These are phyloP conservation scores for Paraplagusia blochii DNA, from an alignment of 2,113 vertebrate species.

Conservation along the genomic window DNA sequence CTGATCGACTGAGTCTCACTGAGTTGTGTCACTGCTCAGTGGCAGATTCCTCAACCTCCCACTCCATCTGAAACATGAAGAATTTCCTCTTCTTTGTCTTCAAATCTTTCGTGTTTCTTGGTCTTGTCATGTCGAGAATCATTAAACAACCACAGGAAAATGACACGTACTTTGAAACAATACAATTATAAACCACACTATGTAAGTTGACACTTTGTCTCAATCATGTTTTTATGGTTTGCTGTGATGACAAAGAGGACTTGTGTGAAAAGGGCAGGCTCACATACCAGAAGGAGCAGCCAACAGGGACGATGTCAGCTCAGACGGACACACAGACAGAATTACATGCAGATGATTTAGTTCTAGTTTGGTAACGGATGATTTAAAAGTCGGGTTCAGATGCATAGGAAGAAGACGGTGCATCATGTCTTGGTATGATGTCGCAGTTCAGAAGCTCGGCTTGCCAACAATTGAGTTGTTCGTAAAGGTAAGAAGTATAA, in stretches of 20 bases:
- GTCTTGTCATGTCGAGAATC: not conserved
- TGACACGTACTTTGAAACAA: not conserved
- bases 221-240: not conserved
- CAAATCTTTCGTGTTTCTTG: not conserved
- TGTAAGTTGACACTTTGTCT: not conserved
- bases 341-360: too few relatives aligned
- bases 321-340: not conserved
- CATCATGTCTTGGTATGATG: slow-evolving; percentile 68
- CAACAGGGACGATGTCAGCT: not conserved
- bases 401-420: not conserved
- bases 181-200: not conserved
- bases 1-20: not conserved
- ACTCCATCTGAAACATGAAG: slow-evolving; percentile 7
- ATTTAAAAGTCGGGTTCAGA: too few relatives aligned
- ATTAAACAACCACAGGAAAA: not conserved
- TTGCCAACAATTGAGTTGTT: slow-evolving; percentile 67
- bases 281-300: slow-evolving; percentile 23
- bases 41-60: slow-evolving; percentile 31
- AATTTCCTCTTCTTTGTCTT: not conserved
- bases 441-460: slow-evolving; percentile 42
- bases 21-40: too few relatives aligned
- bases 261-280: slow-evolving; percentile 23
- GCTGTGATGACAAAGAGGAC: slow-evolving; percentile 27
- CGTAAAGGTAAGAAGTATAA: slow-evolving; percentile 67
- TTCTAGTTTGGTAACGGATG: too few relatives aligned